phyloP scores from a whole-genome alignment of 2,888 invertebrate species.

The Penaeus monodon region DNA sequence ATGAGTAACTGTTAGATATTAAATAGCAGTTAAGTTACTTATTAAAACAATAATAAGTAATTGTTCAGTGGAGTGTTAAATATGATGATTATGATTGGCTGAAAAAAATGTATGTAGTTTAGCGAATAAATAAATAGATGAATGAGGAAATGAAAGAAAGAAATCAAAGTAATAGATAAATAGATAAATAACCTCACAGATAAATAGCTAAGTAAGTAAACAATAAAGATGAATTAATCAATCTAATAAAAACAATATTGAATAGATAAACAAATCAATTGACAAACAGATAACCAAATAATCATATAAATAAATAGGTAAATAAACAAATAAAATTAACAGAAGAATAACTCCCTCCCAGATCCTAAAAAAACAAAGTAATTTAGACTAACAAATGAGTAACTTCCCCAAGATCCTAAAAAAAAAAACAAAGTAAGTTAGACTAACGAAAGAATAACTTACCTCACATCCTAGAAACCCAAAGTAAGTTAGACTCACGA shows the following conservation, averaged over 20 bases:
- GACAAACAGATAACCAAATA: too few relatives aligned
- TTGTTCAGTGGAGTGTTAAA: neutral
- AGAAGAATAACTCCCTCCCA: neutral
- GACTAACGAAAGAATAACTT: neutral
- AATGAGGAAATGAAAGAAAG: neutral
- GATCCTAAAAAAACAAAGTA: neutral
- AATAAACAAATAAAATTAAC: neutral
- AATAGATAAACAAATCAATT: too few relatives aligned
- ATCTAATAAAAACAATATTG: neutral
- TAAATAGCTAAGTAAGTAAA: neutral
- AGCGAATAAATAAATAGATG: slow-evolving; percentile 2
- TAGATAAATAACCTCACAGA: neutral
- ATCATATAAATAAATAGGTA: too few relatives aligned
- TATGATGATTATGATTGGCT: neutral
- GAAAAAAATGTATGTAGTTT: neutral
- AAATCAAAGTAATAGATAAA: slow-evolving; percentile 6
- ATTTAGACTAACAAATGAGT: too few relatives aligned
- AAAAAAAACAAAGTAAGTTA: too few relatives aligned
- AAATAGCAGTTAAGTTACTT: too few relatives aligned
- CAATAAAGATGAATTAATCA: neutral
- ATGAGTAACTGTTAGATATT: too few relatives aligned
- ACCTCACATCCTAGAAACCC: neutral
- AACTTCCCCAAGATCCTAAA: too few relatives aligned
- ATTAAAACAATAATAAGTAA: neutral
- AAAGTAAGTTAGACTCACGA: too few relatives aligned